A percentile compares a stretch with the other conserved stretches of the same genome.
phyloP scores from a whole-genome alignment of 1,140 invertebrate species.

The Seison nebaliae region DNA sequence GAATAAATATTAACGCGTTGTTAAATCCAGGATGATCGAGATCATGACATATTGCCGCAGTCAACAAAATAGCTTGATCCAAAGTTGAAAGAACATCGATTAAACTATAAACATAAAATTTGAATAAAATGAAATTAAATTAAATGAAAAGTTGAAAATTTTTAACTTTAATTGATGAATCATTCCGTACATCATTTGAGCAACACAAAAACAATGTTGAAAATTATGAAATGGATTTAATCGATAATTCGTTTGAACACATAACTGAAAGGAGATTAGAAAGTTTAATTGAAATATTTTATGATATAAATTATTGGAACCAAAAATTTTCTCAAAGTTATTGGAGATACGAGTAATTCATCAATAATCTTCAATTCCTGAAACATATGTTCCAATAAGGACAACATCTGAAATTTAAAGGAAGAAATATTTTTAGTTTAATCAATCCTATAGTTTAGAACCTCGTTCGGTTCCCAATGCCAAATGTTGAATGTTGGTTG shows the following conservation, averaged over 20 bases:
- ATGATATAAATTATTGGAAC: conserved; percentile 17
- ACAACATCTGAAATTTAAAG: conserved; percentile 23
- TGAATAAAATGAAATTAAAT: conserved; percentile 6
- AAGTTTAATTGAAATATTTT: not conserved
- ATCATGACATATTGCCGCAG: conserved; percentile 47
- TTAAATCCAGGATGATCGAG: conserved; percentile 31
- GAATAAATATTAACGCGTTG: conserved; percentile 23
- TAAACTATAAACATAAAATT: conserved; percentile 33
- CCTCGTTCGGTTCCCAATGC: conserved; percentile 31
- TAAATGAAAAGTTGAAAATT: not conserved
- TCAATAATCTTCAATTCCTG: conserved; percentile 27
- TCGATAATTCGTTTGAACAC: conserved; percentile 57
- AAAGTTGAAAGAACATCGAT: conserved; percentile 41
- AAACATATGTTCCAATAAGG: conserved; percentile 29
- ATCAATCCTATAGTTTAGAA: conserved; percentile 13
- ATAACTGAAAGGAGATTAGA: conserved; percentile 10
- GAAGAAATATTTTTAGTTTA: not conserved
- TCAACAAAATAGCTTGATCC: conserved; percentile 48
- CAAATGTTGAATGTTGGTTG: conserved; percentile 31
- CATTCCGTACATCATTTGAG: conserved; percentile 49
- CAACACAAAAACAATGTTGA: conserved; percentile 58
- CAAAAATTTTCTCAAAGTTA: conserved; percentile 28
- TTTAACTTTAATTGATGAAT: conserved; percentile 29
- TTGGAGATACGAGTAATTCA: conserved; percentile 29
- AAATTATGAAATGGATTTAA: conserved; percentile 70